These are phyloP conservation scores for Procambarus clarkii DNA, from an alignment of 1,140 invertebrate genomes.

Conservation along the genomic window DNA sequence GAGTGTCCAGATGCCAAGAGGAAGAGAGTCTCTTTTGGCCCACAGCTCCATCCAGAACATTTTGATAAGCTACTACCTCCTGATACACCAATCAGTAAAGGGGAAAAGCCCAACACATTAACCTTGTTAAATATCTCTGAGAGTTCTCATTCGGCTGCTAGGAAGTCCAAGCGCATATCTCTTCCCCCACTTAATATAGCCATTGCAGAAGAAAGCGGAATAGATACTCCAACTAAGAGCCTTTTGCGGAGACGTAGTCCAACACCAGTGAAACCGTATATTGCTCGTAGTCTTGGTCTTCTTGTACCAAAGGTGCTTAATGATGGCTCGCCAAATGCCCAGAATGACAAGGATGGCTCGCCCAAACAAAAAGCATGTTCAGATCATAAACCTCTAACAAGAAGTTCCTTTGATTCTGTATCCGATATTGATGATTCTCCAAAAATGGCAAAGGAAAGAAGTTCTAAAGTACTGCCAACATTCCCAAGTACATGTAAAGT, in stretches of 20 bases:
- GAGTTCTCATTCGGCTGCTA: slow-evolving; percentile 1
- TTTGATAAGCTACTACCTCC: slow-evolving; percentile 77
- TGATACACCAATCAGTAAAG: slow-evolving; percentile 76
- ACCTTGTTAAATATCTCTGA: background rate
- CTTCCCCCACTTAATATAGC: background rate
- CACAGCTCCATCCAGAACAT: slow-evolving; percentile 77
- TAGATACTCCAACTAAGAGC: slow-evolving; percentile 67
- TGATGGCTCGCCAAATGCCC: background rate
- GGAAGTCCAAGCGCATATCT: slow-evolving; percentile 31
- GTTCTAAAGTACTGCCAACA: background rate
- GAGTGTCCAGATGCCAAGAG: slow-evolving; percentile 58
- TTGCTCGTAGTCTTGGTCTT: slow-evolving; percentile 64
- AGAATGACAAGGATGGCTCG: background rate
- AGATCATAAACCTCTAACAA: background rate
- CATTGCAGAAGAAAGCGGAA: slow-evolving; percentile 27
- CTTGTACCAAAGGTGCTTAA: slow-evolving; percentile 5
- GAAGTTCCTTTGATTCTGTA: background rate
- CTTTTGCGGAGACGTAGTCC: slow-evolving; percentile 65
- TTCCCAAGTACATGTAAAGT: background rate
- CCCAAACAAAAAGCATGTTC: background rate
- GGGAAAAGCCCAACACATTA: slow-evolving; percentile 73
- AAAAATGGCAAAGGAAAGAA: background rate
- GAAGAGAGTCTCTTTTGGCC: slow-evolving; percentile 77
- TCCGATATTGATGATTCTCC: background rate
- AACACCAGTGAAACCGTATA: slow-evolving; percentile 69